Evolutionary conservation across 2,888 invertebrate genomes (phyloP), one percentile per base, ranked within the genome.

Genomic region (Fragum fragum): DNA sequence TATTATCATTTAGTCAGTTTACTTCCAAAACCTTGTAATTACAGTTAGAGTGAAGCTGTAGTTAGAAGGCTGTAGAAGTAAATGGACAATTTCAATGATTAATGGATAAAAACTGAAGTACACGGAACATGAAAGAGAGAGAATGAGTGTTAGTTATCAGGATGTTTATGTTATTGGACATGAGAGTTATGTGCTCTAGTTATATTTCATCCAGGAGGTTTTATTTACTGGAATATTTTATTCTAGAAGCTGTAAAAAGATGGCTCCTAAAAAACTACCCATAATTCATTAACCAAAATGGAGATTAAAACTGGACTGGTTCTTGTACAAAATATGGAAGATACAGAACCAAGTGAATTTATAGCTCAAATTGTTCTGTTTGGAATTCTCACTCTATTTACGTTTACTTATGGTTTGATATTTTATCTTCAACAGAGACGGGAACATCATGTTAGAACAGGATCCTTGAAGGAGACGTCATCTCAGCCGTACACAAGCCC

Each of bases 371-470:
- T 79, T n/a, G 69, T 83, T 14, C 42, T 87, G n/a, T 84, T 81
- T 73, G 36, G 86, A 14, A 66, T 84, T 11, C 42, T 89, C 9
- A 76, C 77, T 1, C 32, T 88, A 23, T 70, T 87, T 42, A 75
- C 90, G 18, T 28, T 88, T 57, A 78, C 86, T 36, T 88, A 87
- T 71, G 74, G 82, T 21, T 73, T 88, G 59, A 76, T 87, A 77
- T 86, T 89, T 78, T 89, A 86, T 83, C 86, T 88, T 73, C 91
- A 87, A 73, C 91, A 92, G 88, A 91, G 91, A 79, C 91, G 93
- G 76, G 89, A 90, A 74, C 91, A 89, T 76, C 87, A 91, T 86
- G 85, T 89, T 28, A 75, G 91, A 47, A 86, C 88, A 42, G 92
- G 90, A 21, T 92, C 92, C 11, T 47, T 92, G 42, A 91, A 91